Conservation (phyloP, 2,113 vertebrate species). For the Thamnaconus septentrionalis region DNA sequence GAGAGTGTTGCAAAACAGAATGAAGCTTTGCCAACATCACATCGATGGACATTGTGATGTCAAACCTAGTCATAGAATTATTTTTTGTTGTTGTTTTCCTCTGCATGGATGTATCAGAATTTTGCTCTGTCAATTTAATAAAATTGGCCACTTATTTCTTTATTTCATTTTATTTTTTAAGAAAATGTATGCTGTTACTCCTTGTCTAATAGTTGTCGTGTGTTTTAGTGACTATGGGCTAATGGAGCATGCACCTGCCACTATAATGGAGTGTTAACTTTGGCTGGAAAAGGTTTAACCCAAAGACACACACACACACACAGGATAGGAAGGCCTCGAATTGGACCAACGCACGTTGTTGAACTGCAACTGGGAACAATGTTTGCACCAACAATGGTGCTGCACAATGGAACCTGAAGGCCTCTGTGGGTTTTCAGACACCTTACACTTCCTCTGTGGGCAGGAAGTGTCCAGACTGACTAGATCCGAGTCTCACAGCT, state of each 20-base stretch:
- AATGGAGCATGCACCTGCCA: conserved; percentile 44
- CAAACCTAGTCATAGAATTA: conserved; percentile 7
- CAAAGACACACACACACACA: conserved; percentile 11
- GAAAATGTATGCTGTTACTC: conserved; percentile 20
- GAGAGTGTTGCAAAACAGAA: background rate
- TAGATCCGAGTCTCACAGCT: conserved; percentile 34
- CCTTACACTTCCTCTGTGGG: conserved; percentile 29
- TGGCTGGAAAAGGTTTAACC: background rate
- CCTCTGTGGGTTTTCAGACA: conserved; percentile 30
- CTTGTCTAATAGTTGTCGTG: conserved; percentile 13
- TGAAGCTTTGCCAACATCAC: too few species aligned
- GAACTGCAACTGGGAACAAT: conserved; percentile 22
- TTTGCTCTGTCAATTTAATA: conserved; percentile 19
- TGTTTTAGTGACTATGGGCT: conserved; percentile 30
- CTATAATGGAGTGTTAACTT: conserved; percentile 4
- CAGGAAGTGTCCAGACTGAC: conserved; percentile 22
- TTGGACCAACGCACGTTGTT: background rate
- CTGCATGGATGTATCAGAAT: conserved; percentile 46
- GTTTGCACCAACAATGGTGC: background rate
- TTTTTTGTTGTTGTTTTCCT: conserved; percentile 39
- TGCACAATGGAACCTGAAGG: conserved; percentile 4
- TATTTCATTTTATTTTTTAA: background rate
- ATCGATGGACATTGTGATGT: too few species aligned
- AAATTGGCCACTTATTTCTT: conserved; percentile 23
- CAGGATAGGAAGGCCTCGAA: too few species aligned